These are phyloP conservation scores for Patella ulyssiponensis DNA, from an alignment of 2,888 invertebrate species.

Conservation along the genomic window DNA sequence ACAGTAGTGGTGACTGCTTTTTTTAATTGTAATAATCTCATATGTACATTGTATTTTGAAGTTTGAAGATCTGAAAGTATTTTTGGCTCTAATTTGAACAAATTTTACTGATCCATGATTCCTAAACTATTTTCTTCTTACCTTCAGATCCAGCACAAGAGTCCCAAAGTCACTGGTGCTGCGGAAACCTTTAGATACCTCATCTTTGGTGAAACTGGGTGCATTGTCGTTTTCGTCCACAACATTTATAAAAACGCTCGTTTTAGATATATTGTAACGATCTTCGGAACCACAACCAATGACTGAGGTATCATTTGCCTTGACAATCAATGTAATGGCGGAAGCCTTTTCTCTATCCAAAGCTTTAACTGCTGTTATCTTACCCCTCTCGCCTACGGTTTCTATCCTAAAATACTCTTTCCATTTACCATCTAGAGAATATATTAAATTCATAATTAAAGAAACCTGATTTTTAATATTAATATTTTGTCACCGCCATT, in stretches of 20 bases:
- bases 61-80: no score
- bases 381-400: no score
- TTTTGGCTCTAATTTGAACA: no score
- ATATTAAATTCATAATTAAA: no score
- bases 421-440: no score
- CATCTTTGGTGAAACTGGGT: neutral
- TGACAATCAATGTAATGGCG: neutral
- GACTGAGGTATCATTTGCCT: neutral
- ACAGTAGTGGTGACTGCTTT: no score
- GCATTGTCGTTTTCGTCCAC: neutral
- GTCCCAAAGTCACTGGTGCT: neutral
- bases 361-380: neutral
- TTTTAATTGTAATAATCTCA: no score
- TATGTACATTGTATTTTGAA: no score
- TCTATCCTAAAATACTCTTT: no score
- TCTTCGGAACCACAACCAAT: neutral
- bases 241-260: neutral
- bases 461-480: no score
- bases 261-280: neutral
- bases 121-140: neutral
- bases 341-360: neutral
- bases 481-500: no score
- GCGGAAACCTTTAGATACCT: neutral
- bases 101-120: no score
- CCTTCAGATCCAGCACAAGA: neutral